Evolutionary conservation across 2,797 vertebrate genomes (phyloP), one percentile per base, ranked within the genome.

Genomic region (Scyliorhinus canicula): DNA sequence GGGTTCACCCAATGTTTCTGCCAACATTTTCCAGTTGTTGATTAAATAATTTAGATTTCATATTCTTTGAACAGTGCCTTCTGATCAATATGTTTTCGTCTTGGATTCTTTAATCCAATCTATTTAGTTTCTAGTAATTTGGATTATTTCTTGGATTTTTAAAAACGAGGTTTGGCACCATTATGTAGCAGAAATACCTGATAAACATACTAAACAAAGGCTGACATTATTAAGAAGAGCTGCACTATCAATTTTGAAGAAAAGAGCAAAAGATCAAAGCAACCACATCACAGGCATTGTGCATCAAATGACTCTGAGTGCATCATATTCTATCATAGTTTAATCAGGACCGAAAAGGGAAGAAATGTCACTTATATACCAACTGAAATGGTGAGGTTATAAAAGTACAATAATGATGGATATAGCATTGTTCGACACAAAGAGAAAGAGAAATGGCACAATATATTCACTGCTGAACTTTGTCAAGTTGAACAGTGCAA

Each of bases 211-310:
- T 50, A 85, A 85, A 31, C 47, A 26, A 85, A 86, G 85, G 28
- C 31, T 55, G 52, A 88, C 52, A 16, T 47, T 50, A 57, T 86
- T n/a, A 55, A 57, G 57, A 57, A 88, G 11, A 57, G n/a, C 52
- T 57, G 31, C 28, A 86, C 24, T 50, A 31, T 26, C 28, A 12
- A 3, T 88, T 88, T 88, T n/a, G 1, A 55, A 14, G 55, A 88
- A 55, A 85, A 85, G 14, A 57, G 85, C 28, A 55, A 86, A 86
- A 91, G 35, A 65, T 65, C 88, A 44, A 91, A 91, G 85, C 52
- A 57, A n/a, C 21, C 44, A 28, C n/a, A 12, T 93, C 35, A 26
- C 40, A 67, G n/a, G 55, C 8, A 65, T 91, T 21, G 88, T 86
- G 35, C 35, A 90, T 40, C 31, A 35, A 60, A 57, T 40, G 35